Evolutionary conservation across 1,140 invertebrate species (phyloP).

Genomic region (Vollenhovia emeryi): DNA sequence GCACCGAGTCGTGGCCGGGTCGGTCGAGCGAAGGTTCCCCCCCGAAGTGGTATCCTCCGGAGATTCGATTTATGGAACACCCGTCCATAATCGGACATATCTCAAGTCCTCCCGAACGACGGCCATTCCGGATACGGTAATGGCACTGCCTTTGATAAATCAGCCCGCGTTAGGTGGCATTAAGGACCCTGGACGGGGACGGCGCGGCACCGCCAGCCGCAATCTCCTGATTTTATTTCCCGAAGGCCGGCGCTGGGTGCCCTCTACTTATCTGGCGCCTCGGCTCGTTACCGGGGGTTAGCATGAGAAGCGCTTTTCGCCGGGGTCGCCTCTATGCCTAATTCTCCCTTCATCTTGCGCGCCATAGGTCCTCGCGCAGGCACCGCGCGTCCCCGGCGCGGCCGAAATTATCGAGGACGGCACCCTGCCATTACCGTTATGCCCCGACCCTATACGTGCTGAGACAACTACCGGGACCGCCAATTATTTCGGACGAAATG

Average conservation of each 20-base stretch:
- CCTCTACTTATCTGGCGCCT: slow-evolving; percentile 80
- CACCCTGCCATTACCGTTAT: slow-evolving; percentile 75
- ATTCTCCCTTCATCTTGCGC: slow-evolving; percentile 54
- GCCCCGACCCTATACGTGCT: slow-evolving; percentile 34
- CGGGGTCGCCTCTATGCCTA: slow-evolving; percentile 69
- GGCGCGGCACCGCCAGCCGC: background rate
- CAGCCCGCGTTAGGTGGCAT: slow-evolving; percentile 38
- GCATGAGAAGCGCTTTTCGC: slow-evolving; percentile 48
- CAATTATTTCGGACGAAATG: slow-evolving; percentile 75
- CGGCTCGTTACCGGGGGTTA: slow-evolving; percentile 67
- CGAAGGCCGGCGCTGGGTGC: slow-evolving; percentile 52
- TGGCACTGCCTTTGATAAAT: slow-evolving; percentile 56
- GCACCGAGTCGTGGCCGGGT: background rate
- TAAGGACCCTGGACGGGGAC: slow-evolving; percentile 20
- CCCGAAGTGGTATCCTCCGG: slow-evolving; percentile 13
- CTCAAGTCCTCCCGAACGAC: slow-evolving; percentile 14
- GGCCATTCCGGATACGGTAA: slow-evolving; percentile 49
- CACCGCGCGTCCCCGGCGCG: slow-evolving; percentile 2
- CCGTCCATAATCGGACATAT: slow-evolving; percentile 56
- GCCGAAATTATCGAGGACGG: slow-evolving; percentile 63
- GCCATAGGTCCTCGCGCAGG: slow-evolving; percentile 20
- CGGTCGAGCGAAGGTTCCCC: slow-evolving; percentile 12
- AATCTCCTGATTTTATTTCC: slow-evolving; percentile 66
- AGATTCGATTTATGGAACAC: slow-evolving; percentile 44
- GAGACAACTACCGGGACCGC: slow-evolving; percentile 68